phyloP scores from a whole-genome alignment of 2,888 invertebrate genomes.

The Tholera decimalis region DNA sequence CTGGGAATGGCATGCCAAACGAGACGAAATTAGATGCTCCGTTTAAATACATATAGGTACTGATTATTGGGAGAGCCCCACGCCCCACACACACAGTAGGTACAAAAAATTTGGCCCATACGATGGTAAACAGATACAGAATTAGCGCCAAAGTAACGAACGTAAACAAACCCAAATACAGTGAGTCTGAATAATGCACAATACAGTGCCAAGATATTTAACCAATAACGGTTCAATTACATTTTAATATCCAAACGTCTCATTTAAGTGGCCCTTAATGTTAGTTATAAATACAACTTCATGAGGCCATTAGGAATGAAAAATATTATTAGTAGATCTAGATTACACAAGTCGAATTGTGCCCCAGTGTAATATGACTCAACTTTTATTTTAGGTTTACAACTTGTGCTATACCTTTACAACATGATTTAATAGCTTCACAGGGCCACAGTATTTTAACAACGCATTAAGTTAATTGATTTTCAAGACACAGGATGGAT shows the following conservation, averaged over 20 bases:
- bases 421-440: not conserved
- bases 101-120: conserved; percentile 20
- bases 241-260: not conserved
- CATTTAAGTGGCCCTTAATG: not conserved
- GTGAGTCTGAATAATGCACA: conserved; percentile 13
- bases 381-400: not conserved
- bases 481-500: no score
- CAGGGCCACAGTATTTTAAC: not conserved
- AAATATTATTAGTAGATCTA: not conserved
- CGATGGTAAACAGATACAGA: conserved; percentile 18
- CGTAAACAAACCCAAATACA: conserved; percentile 36
- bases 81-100: not conserved
- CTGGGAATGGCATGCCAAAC: no score
- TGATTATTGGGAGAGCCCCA: not conserved
- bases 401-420: not conserved
- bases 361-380: not conserved
- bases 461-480: not conserved
- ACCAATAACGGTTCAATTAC: conserved; percentile 12
- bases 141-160: conserved; percentile 21
- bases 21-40: no score
- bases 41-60: no score
- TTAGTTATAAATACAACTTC: not conserved
- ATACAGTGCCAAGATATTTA: conserved; percentile 31
- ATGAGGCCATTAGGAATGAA: not conserved
- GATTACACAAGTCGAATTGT: not conserved